These are phyloP conservation scores for Caenorhabditis doughertyi DNA, from an alignment of 2,888 invertebrate genomes.

Conservation along the genomic window DNA sequence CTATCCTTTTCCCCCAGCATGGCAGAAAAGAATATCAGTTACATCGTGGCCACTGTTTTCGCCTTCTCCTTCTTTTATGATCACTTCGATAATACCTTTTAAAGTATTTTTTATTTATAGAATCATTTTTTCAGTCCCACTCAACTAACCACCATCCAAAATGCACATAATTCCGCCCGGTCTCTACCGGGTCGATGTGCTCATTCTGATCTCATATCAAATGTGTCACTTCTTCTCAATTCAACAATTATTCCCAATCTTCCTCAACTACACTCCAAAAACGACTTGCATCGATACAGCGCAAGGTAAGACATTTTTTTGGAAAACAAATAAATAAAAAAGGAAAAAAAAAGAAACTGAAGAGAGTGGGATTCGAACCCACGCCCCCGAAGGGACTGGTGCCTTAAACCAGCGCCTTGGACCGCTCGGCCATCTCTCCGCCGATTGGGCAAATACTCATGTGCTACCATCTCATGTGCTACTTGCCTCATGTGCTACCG, in stretches of 20 bases:
- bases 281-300: conserved; percentile 63
- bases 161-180: conserved; percentile 61
- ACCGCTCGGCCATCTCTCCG: conserved; percentile 88
- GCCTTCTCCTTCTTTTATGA: conserved; percentile 8
- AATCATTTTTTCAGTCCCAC: conserved; percentile 15
- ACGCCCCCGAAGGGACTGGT: conserved; percentile 90
- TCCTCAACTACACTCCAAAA: conserved; percentile 74
- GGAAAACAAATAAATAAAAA: conserved; percentile 3
- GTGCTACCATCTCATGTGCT: too few species aligned
- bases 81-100: not conserved
- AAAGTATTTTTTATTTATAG: conserved; percentile 4
- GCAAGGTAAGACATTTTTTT: conserved; percentile 47
- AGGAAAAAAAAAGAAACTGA: conserved; percentile 16
- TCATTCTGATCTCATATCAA: conserved; percentile 71
- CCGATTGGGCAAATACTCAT: too few species aligned
- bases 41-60: conserved; percentile 26
- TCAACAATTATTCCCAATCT: conserved; percentile 74
- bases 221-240: conserved; percentile 75
- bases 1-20: not conserved
- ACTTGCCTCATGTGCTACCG: too few species aligned
- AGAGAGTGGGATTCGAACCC: conserved; percentile 87
- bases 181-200: conserved; percentile 71
- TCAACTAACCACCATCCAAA: conserved; percentile 21
- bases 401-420: conserved; percentile 93
- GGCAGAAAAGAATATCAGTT: conserved; percentile 19